These are phyloP conservation scores for Acomys russatus DNA, from an alignment of 2,797 vertebrate species.

Conservation along the genomic window DNA sequence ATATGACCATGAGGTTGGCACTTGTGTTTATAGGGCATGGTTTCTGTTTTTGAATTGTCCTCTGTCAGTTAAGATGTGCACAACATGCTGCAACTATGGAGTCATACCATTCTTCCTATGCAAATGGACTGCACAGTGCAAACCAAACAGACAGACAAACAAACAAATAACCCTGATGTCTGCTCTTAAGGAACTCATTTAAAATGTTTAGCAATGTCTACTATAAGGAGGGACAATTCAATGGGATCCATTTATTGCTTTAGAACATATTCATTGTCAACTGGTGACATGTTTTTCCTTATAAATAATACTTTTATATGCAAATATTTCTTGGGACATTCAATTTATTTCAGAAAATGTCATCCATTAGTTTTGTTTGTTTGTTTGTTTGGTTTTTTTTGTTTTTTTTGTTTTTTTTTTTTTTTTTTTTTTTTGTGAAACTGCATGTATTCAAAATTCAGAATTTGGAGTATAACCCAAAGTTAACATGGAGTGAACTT, in stretches of 20 bases:
- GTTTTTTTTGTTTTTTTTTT: too few relatives aligned
- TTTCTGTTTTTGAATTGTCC: slow-evolving; percentile 45
- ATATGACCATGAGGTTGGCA: slow-evolving; percentile 3
- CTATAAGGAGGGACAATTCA: not conserved
- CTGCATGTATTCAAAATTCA: not conserved
- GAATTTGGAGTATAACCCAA: not conserved
- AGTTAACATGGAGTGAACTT: not conserved
- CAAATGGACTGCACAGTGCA: not conserved
- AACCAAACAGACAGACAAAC: not conserved
- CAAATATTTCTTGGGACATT: slow-evolving; percentile 22
- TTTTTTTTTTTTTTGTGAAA: slow-evolving; percentile 45
- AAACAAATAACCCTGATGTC: not conserved
- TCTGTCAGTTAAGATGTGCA: not conserved
- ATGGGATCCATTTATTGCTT: not conserved
- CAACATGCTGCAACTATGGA: not conserved
- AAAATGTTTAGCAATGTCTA: not conserved
- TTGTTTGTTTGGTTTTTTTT: too few relatives aligned
- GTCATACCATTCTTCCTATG: not conserved
- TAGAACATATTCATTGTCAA: slow-evolving; percentile 27
- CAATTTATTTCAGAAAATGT: not conserved
- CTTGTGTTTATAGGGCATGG: not conserved
- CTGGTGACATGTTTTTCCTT: not conserved
- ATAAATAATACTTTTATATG: slow-evolving; percentile 11
- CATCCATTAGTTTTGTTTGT: not conserved
- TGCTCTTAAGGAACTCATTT: not conserved